Evolutionary conservation across 2,888 invertebrate species (phyloP), one percentile per base, ranked within the genome.

Genomic region (Leptinotarsa peninsularis): DNA sequence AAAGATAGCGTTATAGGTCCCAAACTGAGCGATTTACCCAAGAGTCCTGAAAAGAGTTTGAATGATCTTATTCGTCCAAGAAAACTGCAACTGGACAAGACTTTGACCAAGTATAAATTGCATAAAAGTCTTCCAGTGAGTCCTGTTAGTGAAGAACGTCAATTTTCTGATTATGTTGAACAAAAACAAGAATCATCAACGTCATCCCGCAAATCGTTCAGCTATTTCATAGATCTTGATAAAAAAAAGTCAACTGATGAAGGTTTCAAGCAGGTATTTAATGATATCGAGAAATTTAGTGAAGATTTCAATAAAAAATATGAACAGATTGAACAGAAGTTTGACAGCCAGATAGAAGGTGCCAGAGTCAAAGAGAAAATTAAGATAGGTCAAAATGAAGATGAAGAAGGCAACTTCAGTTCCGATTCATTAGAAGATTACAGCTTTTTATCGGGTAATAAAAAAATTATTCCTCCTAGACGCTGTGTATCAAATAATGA

Each of bases 91-190:
- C 71, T 88, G 60, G 87, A 88, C 76, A 87, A 87, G 78, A 87
- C 86, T 21, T 79, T 89, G 83, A 81, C 84, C 73, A 86, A 88
- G 80, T 88, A 86, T 78, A 88, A 88, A 77, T 78, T 86, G 81
- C 86, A 94, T 79, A 94, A 95, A 83, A 95, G 95, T 4, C 92
- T 95, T 80, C 95, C 95, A 0, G 94, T 95, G 0, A 95, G 95
- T 0, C 95, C 95, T 0, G 95, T 95, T 0, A 94, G 93, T 71
- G 95, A 95, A 84, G 95, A 95, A 83, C 86, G 87, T 49, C 85
- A 86, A 71, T 86, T 88, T 79, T 83, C 87, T 0, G 89, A 89
- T 82, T 88, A 85, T 78, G 87, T 83, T 4, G 82, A 82, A 50
- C 81, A 80, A 67, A 79, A 82, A 75, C 78, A 81, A 18, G 79